These are phyloP conservation scores for Zeuzera pyrina DNA, from an alignment of 2,888 invertebrate species.

Conservation along the genomic window DNA sequence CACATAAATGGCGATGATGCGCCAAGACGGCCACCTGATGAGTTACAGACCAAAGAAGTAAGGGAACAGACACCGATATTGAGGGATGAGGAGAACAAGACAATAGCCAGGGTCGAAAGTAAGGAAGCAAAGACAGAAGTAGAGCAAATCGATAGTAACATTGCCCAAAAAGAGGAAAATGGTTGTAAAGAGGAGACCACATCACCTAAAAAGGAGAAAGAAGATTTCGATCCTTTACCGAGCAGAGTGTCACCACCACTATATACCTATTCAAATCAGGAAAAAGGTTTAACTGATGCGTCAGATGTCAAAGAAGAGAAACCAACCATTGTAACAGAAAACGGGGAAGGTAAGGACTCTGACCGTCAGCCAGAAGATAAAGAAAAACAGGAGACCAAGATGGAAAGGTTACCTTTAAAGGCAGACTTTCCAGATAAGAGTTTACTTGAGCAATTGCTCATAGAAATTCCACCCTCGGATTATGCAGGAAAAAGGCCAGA, in stretches of 20 bases:
- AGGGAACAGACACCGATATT: constrained; percentile 44
- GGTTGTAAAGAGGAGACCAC: constrained; percentile 13
- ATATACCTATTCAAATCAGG: constrained; percentile 85
- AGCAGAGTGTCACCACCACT: constrained; percentile 81
- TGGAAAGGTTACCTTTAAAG: constrained; percentile 53
- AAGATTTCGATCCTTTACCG: constrained; percentile 77
- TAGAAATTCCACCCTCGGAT: constrained; percentile 83
- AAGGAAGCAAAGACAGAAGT: constrained; percentile 13
- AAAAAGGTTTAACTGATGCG: constrained; percentile 69
- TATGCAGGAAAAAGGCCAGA: constrained; percentile 62
- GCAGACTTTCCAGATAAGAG: constrained; percentile 73
- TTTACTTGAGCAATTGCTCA: constrained; percentile 83
- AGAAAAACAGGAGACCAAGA: constrained; percentile 28
- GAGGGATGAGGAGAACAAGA: constrained; percentile 21
- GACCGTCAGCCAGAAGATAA: constrained; percentile 17
- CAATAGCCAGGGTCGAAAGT: constrained; percentile 15
- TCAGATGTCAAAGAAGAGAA: constrained; percentile 27
- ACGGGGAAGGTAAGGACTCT: constrained; percentile 23
- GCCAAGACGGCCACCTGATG: constrained; percentile 27
- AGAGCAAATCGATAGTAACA: constrained; percentile 17
- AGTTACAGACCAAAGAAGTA: constrained; percentile 21
- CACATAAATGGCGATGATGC: constrained; percentile 53
- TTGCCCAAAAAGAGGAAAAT: constrained; percentile 18
- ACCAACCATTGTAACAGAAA: constrained; percentile 24
- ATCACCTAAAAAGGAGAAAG: constrained; percentile 34